A percentile compares a stretch with the other conserved stretches of the same genome.
phyloP scores from a whole-genome alignment of 2,888 invertebrate species.

The Clusia tigrina region DNA sequence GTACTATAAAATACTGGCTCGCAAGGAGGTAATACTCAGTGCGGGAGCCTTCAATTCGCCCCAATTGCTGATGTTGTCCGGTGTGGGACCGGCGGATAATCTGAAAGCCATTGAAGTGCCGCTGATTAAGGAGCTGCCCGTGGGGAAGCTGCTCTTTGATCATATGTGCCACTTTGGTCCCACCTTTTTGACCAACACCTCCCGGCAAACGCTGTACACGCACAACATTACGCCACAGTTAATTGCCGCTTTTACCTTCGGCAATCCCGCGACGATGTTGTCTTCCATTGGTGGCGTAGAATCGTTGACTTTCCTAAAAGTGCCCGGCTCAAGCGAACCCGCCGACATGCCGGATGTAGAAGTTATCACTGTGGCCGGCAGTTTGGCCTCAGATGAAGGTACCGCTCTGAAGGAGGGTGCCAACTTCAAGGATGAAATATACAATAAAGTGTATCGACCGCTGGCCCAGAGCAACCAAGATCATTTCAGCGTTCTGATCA shows the following conservation, averaged over 20 bases:
- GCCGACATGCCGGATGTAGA: slow-evolving; percentile 74
- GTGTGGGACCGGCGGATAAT: slow-evolving; percentile 70
- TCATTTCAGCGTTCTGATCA: slow-evolving; percentile 72
- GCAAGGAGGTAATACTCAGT: slow-evolving; percentile 83
- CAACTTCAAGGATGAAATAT: slow-evolving; percentile 68
- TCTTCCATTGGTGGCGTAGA: slow-evolving; percentile 71
- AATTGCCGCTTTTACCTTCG: slow-evolving; percentile 43
- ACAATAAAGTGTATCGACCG: slow-evolving; percentile 68
- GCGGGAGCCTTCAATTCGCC: slow-evolving; percentile 90
- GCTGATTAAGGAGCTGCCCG: slow-evolving; percentile 71
- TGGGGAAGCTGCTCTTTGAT: slow-evolving; percentile 73
- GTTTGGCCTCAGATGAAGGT: slow-evolving; percentile 70
- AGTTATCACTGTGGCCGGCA: slow-evolving; percentile 71
- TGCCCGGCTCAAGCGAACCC: slow-evolving; percentile 67
- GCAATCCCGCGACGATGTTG: slow-evolving; percentile 65
- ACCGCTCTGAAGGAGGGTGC: slow-evolving; percentile 68
- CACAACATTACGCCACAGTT: slow-evolving; percentile 33
- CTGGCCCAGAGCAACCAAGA: slow-evolving; percentile 65
- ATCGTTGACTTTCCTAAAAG: slow-evolving; percentile 73
- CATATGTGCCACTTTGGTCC: slow-evolving; percentile 64
- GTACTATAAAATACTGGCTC: slow-evolving; percentile 67
- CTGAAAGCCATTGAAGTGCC: slow-evolving; percentile 68
- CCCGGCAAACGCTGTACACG: slow-evolving; percentile 45
- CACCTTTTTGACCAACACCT: slow-evolving; percentile 59
- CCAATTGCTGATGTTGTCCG: slow-evolving; percentile 88